phyloP scores from a whole-genome alignment of 2,797 vertebrate genomes.

The Neosilurus hyrtlii region DNA sequence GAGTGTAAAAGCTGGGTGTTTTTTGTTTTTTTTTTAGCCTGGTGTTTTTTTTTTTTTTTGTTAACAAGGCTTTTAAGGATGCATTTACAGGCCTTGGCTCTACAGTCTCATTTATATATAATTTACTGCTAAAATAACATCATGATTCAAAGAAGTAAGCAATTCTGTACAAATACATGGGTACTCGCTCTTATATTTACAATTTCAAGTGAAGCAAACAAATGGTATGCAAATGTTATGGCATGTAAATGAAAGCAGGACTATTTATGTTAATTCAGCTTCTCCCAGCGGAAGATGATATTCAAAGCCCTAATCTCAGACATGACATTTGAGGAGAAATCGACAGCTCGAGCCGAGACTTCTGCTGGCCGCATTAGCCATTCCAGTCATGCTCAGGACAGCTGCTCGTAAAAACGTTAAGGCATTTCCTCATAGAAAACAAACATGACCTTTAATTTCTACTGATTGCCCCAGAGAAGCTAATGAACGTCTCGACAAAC shows the following conservation, averaged over 20 bases:
- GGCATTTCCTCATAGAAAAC: constrained; percentile 55
- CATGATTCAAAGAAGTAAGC: constrained; percentile 17
- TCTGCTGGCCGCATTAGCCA: constrained; percentile 46
- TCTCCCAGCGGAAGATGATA: constrained; percentile 51
- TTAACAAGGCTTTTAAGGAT: constrained; percentile 31
- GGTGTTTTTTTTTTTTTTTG: background rate
- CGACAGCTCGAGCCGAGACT: constrained; percentile 46
- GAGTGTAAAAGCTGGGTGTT: background rate
- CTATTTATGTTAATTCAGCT: constrained; percentile 54
- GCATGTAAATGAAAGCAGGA: constrained; percentile 48
- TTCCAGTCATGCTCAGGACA: constrained; percentile 50
- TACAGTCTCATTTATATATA: constrained; percentile 27
- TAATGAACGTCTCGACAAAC: constrained; percentile 77
- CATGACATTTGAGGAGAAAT: constrained; percentile 47
- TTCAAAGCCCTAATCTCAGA: constrained; percentile 53
- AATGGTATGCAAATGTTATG: constrained; percentile 45
- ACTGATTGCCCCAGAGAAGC: constrained; percentile 70
- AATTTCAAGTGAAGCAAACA: constrained; percentile 47
- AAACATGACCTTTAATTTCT: constrained; percentile 77
- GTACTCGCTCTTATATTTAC: constrained; percentile 33
- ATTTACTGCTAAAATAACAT: constrained; percentile 26
- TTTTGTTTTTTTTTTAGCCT: too few relatives aligned
- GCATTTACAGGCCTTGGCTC: constrained; percentile 16
- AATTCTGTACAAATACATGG: constrained; percentile 7
- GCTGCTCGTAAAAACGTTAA: constrained; percentile 59